These are phyloP conservation scores for Anguilla anguilla DNA, from an alignment of 2,797 vertebrate genomes.

Conservation along the genomic window DNA sequence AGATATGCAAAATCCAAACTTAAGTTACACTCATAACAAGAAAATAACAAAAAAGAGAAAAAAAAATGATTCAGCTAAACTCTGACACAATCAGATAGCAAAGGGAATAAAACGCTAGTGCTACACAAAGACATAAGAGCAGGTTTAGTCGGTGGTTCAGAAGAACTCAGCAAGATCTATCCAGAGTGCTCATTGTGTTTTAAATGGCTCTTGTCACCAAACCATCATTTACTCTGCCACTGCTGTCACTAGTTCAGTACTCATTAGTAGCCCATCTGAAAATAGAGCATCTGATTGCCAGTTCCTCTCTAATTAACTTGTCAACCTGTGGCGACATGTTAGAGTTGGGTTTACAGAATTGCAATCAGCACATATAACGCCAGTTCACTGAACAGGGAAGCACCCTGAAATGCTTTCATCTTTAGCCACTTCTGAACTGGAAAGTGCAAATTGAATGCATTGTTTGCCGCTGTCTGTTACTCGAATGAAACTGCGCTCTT, in stretches of 20 bases:
- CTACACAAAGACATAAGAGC: not conserved
- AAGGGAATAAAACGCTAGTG: not conserved
- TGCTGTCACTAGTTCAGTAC: not conserved
- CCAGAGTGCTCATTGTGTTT: not conserved
- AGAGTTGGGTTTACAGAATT: not conserved
- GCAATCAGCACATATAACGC: not conserved
- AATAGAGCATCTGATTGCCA: not conserved
- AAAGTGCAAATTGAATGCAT: not conserved
- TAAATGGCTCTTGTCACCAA: not conserved
- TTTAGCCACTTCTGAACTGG: not conserved
- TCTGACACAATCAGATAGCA: not conserved
- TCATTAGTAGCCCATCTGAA: not conserved
- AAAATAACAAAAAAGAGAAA: not conserved
- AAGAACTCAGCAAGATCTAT: not conserved
- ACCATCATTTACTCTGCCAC: not conserved
- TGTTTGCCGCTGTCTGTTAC: not conserved
- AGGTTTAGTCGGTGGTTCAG: not conserved
- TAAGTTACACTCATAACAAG: not conserved
- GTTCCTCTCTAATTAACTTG: constrained; percentile 10
- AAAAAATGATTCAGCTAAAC: not conserved
- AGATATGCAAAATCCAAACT: too few species aligned
- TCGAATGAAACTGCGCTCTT: not conserved
- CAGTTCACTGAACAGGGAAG: not conserved
- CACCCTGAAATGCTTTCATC: not conserved
- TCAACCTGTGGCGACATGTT: not conserved